Conservation (phyloP, 2,113 vertebrate genomes). For the Myocastor coypus region DNA sequence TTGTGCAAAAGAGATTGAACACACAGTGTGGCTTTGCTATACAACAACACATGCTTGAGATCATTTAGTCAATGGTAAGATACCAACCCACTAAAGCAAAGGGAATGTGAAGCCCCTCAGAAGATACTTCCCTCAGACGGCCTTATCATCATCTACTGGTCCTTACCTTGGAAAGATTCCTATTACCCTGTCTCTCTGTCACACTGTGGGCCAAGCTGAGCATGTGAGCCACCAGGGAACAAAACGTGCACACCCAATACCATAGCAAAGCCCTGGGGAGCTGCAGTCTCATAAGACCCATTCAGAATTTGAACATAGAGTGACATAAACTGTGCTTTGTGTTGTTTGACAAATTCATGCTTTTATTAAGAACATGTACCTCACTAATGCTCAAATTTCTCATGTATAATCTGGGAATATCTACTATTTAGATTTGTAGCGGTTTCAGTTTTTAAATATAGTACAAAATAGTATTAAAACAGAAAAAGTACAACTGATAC, state of each 20-base stretch:
- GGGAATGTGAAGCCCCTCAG: background rate
- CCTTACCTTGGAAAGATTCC: background rate
- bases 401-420: no score
- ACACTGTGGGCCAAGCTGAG: no score
- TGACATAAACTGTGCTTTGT: background rate
- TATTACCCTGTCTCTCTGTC: background rate
- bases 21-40: background rate
- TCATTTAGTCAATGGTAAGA: background rate
- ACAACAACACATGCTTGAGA: background rate
- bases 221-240: rapidly evolving
- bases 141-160: background rate
- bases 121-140: background rate
- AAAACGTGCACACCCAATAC: background rate
- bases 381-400: no score
- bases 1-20: background rate
- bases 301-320: background rate
- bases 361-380: no score
- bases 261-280: background rate
- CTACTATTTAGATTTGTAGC: no score
- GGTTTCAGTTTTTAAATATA: no score
- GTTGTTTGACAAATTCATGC: no score
- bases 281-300: background rate
- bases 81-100: background rate
- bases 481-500: no score
- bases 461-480: no score